Base-by-base conservation (phyloP, 2,888 invertebrate species). In the Idaea aversata region DNA sequence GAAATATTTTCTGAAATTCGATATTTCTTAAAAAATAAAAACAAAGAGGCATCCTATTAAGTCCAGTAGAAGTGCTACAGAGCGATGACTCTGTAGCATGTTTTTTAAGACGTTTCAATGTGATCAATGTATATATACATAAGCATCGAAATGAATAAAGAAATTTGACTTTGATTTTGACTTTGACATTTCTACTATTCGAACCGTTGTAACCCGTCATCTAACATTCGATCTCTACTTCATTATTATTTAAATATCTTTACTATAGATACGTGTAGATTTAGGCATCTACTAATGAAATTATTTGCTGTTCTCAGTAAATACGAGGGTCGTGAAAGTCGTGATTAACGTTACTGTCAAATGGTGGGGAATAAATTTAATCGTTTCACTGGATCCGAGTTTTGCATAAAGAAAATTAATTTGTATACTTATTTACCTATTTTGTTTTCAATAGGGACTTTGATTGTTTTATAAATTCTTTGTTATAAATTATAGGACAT, bases 231-330 rank as follows among this genome's bases (percentile, higher is more conserved):
- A 7, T 10, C 47, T 47, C 47, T 47, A 47, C 47, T 7, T 13
- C 7, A 47, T 47, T 13, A 13, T 47, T 47, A 7, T 47, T 47
- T 47, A 47, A 47, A 47, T 10, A 47, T 47, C 47, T 47, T 47
- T 5, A 13, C 64, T 47, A 47, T 47, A 47, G 47, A 61, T 71
- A 66, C 62, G 71, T 76, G 77, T 76, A 80, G 80, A 79, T 83
- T 78, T 78, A 78, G 77, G 77, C 78, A 80, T 81, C 75, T 76
- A 76, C 82, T 88, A 90, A 90, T 90, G 87, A 88, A 88, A 88
- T 89, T 88, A 88, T 88, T 84, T 86, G 82, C 79, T 77, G 74
- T 76, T 80, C 79, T 75, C 76, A 67, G 71, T 76, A 77, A 76
- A 75, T 74, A 77, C 77, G 81, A 82, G 87, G 88, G 85, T 82